Percentiles rank a stretch among this genome's conserved stretches.
These are phyloP conservation scores for Hemiprocne comata DNA, from an alignment of 2,113 vertebrate genomes.

Conservation along the genomic window DNA sequence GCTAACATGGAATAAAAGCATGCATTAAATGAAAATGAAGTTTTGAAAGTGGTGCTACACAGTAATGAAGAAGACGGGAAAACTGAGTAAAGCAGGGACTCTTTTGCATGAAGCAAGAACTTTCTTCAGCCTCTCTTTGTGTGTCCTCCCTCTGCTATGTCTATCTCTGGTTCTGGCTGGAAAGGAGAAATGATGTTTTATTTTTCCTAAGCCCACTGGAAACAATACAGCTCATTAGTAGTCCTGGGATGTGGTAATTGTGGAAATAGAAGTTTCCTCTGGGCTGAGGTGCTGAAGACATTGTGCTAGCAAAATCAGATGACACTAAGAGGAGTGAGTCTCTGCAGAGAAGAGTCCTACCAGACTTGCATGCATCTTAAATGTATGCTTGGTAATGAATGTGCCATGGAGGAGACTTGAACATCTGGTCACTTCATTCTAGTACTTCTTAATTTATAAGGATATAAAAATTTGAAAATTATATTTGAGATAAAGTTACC, in stretches of 20 bases:
- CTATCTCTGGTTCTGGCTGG: neutral
- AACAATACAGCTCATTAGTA: neutral
- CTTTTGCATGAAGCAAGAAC: neutral
- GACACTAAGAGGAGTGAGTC: neutral
- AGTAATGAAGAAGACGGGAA: neutral
- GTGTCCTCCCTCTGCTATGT: neutral
- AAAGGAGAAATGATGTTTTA: neutral
- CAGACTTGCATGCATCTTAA: slow-evolving; percentile 35
- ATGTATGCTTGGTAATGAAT: slow-evolving; percentile 37
- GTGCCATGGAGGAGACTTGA: slow-evolving; percentile 50
- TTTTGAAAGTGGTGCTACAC: neutral
- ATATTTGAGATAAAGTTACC: slow-evolving; percentile 63
- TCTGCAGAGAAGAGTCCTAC: neutral
- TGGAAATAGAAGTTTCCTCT: neutral
- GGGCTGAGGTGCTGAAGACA: neutral
- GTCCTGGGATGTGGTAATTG: neutral
- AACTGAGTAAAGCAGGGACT: neutral
- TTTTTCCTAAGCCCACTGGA: neutral
- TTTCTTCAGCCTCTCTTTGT: neutral
- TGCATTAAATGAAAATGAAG: neutral
- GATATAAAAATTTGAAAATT: slow-evolving; percentile 74
- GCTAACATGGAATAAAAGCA: neutral
- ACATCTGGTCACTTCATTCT: slow-evolving; percentile 76
- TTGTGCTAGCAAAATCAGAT: neutral
- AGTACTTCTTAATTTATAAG: slow-evolving; percentile 79